These are phyloP conservation scores for Xylocampa areola DNA, from an alignment of 2,888 invertebrate species.

Conservation along the genomic window DNA sequence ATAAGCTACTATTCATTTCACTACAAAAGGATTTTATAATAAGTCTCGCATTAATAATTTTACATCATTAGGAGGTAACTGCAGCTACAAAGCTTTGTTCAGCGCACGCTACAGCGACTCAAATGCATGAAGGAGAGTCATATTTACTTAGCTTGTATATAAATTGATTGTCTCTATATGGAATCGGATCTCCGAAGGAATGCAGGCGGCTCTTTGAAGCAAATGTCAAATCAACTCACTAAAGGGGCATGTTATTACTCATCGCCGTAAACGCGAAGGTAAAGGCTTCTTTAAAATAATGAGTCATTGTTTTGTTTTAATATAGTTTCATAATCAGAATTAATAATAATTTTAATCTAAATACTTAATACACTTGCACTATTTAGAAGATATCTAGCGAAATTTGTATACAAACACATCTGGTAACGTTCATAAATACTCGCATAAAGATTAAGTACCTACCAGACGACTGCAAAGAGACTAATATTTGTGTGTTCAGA, in stretches of 20 bases:
- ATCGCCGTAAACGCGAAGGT: neutral
- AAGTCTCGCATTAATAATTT: neutral
- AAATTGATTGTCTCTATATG: slow-evolving; percentile 5
- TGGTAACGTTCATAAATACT: slow-evolving; percentile 16
- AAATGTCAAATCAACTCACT: neutral
- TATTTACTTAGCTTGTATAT: slow-evolving; percentile 11
- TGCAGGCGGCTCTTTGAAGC: neutral
- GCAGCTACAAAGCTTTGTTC: slow-evolving; percentile 3
- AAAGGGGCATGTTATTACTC: neutral
- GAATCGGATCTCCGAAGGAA: too few species aligned
- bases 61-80: neutral
- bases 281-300: neutral
- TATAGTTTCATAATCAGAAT: neutral
- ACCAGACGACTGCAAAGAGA: neutral
- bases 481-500: neutral
- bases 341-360: neutral
- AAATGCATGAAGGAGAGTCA: slow-evolving; percentile 9
- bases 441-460: slow-evolving; percentile 29
- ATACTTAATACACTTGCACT: too few species aligned
- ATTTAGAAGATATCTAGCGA: neutral
- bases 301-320: neutral
- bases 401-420: neutral
- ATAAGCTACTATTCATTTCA: too few species aligned
- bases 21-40: too few species aligned
- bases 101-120: slow-evolving; percentile 2